Conservation (phyloP, 1,140 invertebrate genomes). For the Trigoniulus corallinus region DNA sequence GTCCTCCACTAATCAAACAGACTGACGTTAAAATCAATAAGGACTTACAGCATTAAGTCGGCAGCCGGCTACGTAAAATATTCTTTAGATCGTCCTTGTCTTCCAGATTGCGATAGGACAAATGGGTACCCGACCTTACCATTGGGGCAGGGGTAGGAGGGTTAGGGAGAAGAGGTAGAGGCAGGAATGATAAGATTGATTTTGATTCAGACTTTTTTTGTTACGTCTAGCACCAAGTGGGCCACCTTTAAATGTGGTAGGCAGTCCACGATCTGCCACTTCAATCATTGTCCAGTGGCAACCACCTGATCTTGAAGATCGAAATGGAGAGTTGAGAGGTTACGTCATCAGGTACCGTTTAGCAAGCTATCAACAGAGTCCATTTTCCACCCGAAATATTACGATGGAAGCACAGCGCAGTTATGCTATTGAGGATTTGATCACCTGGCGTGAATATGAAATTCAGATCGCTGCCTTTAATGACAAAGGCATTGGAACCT, state of each 20-base stretch:
- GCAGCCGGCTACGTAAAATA: too few relatives aligned
- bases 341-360: slow-evolving; percentile 82
- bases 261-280: slow-evolving; percentile 74
- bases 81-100: too few relatives aligned
- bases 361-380: slow-evolving; percentile 65
- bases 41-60: too few relatives aligned
- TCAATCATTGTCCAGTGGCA: slow-evolving; percentile 98
- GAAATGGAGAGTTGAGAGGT: slow-evolving; percentile 86
- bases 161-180: too few relatives aligned
- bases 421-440: slow-evolving; percentile 80
- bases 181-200: neutral
- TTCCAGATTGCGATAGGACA: too few relatives aligned
- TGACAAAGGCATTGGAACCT: slow-evolving; percentile 86
- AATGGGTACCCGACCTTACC: too few relatives aligned
- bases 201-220: neutral
- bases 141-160: too few relatives aligned
- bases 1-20: too few relatives aligned
- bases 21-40: too few relatives aligned
- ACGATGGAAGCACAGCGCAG: slow-evolving; percentile 83
- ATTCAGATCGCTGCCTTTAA: slow-evolving; percentile 96
- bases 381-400: slow-evolving; percentile 76
- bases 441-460: slow-evolving; percentile 95
- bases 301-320: slow-evolving; percentile 73
- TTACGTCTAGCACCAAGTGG: slow-evolving; percentile 56
- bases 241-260: slow-evolving; percentile 72